Evolutionary conservation across 2,797 vertebrate species (phyloP), one percentile per base, ranked within the genome.

Genomic region (Spinus pinus): DNA sequence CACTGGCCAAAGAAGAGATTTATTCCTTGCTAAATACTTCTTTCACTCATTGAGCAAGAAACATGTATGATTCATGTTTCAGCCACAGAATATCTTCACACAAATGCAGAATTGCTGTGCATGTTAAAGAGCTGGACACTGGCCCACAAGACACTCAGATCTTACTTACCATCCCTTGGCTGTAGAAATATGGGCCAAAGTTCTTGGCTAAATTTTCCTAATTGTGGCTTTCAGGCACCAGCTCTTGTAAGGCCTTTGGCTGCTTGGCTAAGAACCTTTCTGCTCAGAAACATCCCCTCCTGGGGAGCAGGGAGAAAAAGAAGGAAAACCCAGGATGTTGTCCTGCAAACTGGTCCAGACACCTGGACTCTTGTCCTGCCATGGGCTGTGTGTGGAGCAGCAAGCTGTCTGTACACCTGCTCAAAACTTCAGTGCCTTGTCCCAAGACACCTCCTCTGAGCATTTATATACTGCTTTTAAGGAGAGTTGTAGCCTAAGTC

Each of bases 391-490:
- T 2, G 1, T 30, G 54, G 15, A 37, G 23, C 24, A 31, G 35
- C 30, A 37, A 9, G 14, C 9, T 14, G 11, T 7, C 35, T 0
- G 0, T 27, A 18, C 5, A 5, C 5, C 10, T 71, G 47, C 78
- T 79, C 25, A 2, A 31, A 41, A 31, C 6, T 17, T 51, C 58
- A 53, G 25, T 35, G 53, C 25, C 28, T 44, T 6, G 25, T 46
- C 44, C 19, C 56, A 54, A 14, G 17, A 11, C 33, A 42, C 7
- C 12, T 74, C 25, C 21, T 73, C 44, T 64, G 30, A 35, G 27
- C 24, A 69, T 27, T 35, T 46, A 22, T 8, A 2, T 16, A 5
- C 15, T 65, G 46, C 23, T 64, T 71, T 82, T 66, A 60, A 67
- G 28, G 37, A 39, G 16, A 28, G 4, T 16, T 35, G 17, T 19